phyloP scores from a whole-genome alignment of 2,888 invertebrate genomes.

The Drosophila stalkeri region DNA sequence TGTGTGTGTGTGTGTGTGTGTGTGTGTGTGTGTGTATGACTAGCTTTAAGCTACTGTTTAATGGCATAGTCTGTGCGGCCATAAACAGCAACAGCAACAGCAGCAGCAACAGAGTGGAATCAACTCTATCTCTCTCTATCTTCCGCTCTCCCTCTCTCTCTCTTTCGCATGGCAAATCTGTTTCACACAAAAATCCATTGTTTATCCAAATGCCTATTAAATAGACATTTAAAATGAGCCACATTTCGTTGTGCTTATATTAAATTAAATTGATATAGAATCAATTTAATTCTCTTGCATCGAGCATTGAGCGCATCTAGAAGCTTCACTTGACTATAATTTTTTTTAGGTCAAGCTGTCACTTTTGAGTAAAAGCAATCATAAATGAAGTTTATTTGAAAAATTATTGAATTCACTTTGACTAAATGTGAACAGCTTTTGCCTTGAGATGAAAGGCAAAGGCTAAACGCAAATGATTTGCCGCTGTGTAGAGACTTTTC shows the following conservation, averaged over 20 bases:
- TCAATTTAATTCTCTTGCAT: not conserved
- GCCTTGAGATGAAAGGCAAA: not conserved
- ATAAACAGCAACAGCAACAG: not conserved
- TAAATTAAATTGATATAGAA: not conserved
- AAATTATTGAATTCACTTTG: not conserved
- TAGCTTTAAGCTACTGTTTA: constrained; percentile 44
- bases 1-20: constrained; percentile 16
- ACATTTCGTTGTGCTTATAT: not conserved
- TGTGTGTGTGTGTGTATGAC: constrained; percentile 16
- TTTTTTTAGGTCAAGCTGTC: no score
- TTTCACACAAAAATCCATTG: not conserved
- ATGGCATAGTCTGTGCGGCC: constrained; percentile 16
- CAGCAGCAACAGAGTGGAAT: not conserved
- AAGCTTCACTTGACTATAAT: no score
- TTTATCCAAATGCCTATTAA: not conserved
- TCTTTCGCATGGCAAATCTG: no score
- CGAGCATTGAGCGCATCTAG: no score
- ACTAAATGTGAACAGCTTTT: not conserved
- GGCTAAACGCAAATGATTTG: no score
- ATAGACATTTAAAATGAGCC: not conserved
- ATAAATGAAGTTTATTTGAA: no score
- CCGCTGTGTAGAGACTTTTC: no score
- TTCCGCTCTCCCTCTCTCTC: no score
- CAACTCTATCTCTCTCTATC: not conserved
- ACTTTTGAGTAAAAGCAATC: no score